These are phyloP conservation scores for Crambe crambe DNA, from an alignment of 37 sponge, comb jelly and placozoan species.

Conservation along the genomic window DNA sequence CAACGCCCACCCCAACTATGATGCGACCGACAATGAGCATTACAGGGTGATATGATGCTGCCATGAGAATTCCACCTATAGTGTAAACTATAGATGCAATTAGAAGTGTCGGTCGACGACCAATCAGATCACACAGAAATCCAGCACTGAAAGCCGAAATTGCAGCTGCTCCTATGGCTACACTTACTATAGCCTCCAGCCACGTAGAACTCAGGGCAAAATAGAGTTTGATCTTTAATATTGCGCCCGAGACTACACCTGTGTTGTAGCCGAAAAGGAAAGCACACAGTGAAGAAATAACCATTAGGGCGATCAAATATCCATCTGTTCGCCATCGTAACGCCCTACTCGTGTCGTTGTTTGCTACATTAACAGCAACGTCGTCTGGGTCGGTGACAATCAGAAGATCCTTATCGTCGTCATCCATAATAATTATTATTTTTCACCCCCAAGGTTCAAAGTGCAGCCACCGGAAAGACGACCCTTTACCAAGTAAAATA, in stretches of 20 bases:
- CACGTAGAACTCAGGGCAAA: slow-evolving; percentile 47
- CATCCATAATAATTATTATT: too few species aligned
- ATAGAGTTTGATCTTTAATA: slow-evolving; percentile 49
- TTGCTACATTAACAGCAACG: too few species aligned
- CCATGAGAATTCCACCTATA: slow-evolving; percentile 75
- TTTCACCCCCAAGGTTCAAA: too few species aligned
- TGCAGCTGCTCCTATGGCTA: slow-evolving; percentile 81
- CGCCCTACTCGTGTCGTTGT: too few species aligned
- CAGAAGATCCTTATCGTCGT: too few species aligned
- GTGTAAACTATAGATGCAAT: slow-evolving; percentile 84
- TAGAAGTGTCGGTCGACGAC: slow-evolving; percentile 75
- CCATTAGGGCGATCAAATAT: slow-evolving; percentile 17
- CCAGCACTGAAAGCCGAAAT: slow-evolving; percentile 65
- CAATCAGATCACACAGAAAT: slow-evolving; percentile 49
- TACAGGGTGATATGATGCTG: slow-evolving; percentile 25
- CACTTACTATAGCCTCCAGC: slow-evolving; percentile 85
- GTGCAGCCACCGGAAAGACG: too few species aligned
- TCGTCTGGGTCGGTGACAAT: too few species aligned
- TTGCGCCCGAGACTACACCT: slow-evolving; percentile 91
- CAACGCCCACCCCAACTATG: slow-evolving; percentile 82
- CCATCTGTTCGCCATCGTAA: too few species aligned
- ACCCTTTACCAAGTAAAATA: too few species aligned
- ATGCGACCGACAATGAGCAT: slow-evolving; percentile 77
- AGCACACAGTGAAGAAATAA: slow-evolving; percentile 62
- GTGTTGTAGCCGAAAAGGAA: slow-evolving; percentile 96